Evolutionary conservation across 2,888 invertebrate genomes (phyloP).

Genomic region (Smittia aterrima): DNA sequence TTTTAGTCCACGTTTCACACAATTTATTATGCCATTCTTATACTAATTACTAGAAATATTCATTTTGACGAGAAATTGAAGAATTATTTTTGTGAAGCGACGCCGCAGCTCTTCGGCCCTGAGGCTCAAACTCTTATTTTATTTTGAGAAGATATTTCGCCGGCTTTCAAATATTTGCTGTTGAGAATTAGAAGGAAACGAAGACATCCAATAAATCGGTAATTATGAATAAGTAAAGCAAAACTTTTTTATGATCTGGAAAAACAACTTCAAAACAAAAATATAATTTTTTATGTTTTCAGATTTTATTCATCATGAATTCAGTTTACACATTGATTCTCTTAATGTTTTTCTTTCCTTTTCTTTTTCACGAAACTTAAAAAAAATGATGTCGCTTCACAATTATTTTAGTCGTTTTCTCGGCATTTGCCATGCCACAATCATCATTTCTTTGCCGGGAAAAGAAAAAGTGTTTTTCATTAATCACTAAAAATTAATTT

Average conservation of each 20-base stretch:
- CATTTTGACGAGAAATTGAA: no score
- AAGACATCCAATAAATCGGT: no score
- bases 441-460: slow-evolving; percentile 1
- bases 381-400: slow-evolving; percentile 26
- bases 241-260: no score
- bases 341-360: neutral
- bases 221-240: no score
- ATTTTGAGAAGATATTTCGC: no score
- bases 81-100: no score
- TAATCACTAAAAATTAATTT: slow-evolving; percentile 21
- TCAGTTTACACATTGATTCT: slow-evolving; percentile 7
- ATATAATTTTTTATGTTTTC: neutral
- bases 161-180: no score
- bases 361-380: slow-evolving; percentile 1
- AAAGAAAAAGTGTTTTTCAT: neutral
- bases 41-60: neutral
- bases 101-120: no score
- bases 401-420: slow-evolving; percentile 27
- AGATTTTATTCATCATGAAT: neutral
- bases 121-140: no score
- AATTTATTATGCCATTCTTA: neutral
- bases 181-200: no score
- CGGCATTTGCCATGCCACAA: slow-evolving; percentile 10
- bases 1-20: neutral
- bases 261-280: no score